Evolutionary conservation across 92 coral and sea anemone species (phyloP).

Genomic region (Bergia sp.): DNA sequence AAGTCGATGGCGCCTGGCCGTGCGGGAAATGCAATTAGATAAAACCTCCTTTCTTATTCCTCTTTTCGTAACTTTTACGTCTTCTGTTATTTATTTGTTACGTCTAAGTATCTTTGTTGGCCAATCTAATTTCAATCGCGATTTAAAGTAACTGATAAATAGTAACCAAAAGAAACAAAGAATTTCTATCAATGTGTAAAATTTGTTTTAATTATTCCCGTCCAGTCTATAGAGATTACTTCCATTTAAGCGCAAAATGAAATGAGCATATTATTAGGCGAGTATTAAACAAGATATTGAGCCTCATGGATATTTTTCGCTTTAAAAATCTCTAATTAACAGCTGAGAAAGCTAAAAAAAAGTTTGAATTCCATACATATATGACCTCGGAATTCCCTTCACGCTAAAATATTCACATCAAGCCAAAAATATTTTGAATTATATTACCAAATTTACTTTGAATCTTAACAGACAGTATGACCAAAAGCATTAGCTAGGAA

Average conservation of each 20-base stretch:
- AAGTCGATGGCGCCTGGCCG: constrained; percentile 28
- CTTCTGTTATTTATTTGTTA: neutral
- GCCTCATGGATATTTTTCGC: neutral
- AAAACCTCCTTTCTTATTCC: neutral
- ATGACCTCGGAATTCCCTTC: neutral
- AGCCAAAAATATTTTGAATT: neutral
- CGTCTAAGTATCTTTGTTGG: neutral
- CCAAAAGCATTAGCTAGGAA: neutral
- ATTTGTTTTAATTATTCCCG: neutral
- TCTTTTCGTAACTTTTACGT: neutral
- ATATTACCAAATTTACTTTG: neutral
- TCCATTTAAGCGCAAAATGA: too few relatives aligned
- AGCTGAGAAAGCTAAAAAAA: neutral
- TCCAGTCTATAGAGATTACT: neutral
- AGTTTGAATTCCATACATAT: neutral
- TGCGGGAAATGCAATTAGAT: constrained; percentile 26
- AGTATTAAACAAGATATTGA: neutral
- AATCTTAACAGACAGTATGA: neutral
- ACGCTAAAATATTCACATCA: neutral
- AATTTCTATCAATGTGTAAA: neutral
- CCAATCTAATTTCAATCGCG: constrained; percentile 10
- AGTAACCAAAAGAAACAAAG: neutral
- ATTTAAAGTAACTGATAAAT: neutral
- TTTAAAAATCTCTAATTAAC: neutral
- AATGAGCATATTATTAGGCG: neutral